Base-by-base conservation (phyloP, 2,888 invertebrate genomes). In the Cosmopolites sordidus region DNA sequence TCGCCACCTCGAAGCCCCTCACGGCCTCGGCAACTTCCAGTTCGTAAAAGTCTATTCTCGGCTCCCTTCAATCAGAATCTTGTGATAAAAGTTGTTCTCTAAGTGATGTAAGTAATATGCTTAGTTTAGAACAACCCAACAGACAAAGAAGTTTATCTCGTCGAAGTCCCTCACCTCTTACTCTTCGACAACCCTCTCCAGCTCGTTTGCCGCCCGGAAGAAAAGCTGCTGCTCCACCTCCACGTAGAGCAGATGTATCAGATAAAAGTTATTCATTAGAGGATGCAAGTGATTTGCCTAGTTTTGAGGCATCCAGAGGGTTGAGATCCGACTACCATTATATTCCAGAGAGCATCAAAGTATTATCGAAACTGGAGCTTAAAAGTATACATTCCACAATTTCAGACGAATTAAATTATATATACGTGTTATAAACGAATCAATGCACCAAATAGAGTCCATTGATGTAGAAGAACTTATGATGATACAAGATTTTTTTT, bases 391-490 rank as follows among this genome's bases (percentile, higher is more conserved):
- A n/a, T 11, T 29, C 47, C 44, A 29, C 37, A 1, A 33, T 54
- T 11, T 46, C 54, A n/a, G 46, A 41, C 1, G 54, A 50, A 16
- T 14, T 54, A 11, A 8, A 46, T 16, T 37, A 41, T 15, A 47
- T n/a, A n/a, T n/a, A n/a, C n/a, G 39, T 8, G 39, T 16, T 17
- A 17, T 54, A 15, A 47, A 43, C 29, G 12, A 46, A 8, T 54
- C 54, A 1, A 22, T 54, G 54, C 16, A 8, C 16, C 29, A 46
- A 16, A 16, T 54, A 15, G 54, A 49, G 6, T 1, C 12, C 14
- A 30, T 54, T 3, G 54, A 54, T 27, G 11, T 46, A 1, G 30
- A 47, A 1, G 54, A 54, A 30, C 8, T 46, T 9, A 50, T 18
- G n/a, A 15, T 2, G 2, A 33, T 54, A 3, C 46, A 43, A 15